A percentile compares a stretch with the other conserved stretches of the same genome.
Conservation (phyloP, 1,140 invertebrate genomes). For the Helicorthomorpha holstii region DNA sequence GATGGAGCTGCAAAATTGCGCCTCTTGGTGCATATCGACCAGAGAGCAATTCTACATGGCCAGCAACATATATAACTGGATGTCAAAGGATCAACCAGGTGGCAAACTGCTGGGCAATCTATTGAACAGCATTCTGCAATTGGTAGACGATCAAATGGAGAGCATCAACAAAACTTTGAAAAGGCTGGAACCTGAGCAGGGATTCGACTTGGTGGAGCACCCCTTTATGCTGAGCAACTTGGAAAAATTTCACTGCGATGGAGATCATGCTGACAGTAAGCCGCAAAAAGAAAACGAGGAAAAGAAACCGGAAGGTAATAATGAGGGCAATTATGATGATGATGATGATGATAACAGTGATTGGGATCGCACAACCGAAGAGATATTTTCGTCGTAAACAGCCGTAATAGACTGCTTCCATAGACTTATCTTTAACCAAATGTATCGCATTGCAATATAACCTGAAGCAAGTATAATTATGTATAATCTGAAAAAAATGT, state of each 20-base stretch:
- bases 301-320: not conserved
- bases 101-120: not conserved
- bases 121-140: not conserved
- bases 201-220: not conserved
- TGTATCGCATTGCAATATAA: not conserved
- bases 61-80: not conserved
- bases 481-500: not conserved
- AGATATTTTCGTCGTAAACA: not conserved
- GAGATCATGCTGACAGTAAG: not conserved
- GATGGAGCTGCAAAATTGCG: not conserved
- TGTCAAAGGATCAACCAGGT: not conserved
- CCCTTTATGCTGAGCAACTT: not conserved
- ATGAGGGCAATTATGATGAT: not conserved
- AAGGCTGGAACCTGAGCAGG: not conserved
- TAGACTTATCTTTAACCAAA: not conserved
- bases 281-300: not conserved
- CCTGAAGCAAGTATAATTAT: not conserved
- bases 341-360: not conserved
- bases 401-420: not conserved
- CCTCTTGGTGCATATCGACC: not conserved
- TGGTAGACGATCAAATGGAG: not conserved
- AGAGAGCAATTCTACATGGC: not conserved
- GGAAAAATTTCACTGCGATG: not conserved
- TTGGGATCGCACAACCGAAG: not conserved
- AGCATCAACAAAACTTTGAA: not conserved